phyloP scores from a whole-genome alignment of 2,113 vertebrate species.

The Sakesphorus luctuosus region DNA sequence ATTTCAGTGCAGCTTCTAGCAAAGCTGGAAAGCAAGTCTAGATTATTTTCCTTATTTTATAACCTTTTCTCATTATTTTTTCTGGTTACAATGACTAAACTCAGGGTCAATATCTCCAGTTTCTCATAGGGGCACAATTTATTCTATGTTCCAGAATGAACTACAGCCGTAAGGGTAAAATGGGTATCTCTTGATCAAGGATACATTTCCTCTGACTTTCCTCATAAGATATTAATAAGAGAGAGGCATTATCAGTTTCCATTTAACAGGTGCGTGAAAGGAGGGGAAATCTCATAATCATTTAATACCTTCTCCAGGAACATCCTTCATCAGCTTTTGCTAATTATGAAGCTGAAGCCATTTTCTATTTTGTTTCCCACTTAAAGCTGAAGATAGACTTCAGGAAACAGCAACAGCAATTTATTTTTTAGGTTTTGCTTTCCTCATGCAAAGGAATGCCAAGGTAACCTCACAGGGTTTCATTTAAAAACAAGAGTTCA shows the following conservation, averaged over 20 bases:
- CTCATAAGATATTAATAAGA: conserved; percentile 35
- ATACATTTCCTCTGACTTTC: neutral
- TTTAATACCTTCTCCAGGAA: conserved; percentile 30
- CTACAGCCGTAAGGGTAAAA: neutral
- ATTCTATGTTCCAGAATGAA: neutral
- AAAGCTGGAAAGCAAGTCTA: neutral
- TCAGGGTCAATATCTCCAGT: neutral
- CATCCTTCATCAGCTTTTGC: neutral
- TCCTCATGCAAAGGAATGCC: neutral
- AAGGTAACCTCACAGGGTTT: conserved; percentile 23
- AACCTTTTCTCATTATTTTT: neutral
- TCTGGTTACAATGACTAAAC: neutral
- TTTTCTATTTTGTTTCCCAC: neutral
- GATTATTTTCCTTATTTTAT: neutral
- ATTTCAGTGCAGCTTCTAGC: neutral
- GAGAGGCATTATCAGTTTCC: conserved; percentile 18
- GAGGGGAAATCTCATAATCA: neutral
- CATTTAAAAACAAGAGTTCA: conserved; percentile 19
- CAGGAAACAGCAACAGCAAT: neutral
- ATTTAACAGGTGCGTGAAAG: conserved; percentile 43
- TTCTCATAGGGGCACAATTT: neutral
- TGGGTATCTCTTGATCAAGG: neutral
- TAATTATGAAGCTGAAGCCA: neutral
- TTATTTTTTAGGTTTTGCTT: neutral
- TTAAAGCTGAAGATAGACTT: neutral